phyloP scores from a whole-genome alignment of 2,113 vertebrate species.

The Sclerurus mexicanus region DNA sequence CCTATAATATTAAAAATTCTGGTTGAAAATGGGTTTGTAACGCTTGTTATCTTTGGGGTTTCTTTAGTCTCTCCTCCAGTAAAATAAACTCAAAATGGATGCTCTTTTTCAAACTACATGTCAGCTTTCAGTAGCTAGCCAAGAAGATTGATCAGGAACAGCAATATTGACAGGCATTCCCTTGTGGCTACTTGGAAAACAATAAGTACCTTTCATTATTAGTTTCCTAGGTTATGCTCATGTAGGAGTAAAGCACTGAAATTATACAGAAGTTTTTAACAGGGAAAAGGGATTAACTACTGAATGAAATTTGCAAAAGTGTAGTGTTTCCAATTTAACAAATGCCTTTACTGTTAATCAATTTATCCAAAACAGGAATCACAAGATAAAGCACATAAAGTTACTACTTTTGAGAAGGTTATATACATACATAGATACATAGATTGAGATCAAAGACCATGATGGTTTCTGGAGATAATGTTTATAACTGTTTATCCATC shows the following conservation, averaged over 20 bases:
- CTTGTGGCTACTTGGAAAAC: not conserved
- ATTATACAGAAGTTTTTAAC: not conserved
- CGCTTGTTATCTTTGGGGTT: not conserved
- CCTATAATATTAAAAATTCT: not conserved
- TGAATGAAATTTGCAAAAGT: not conserved
- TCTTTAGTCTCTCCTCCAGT: not conserved
- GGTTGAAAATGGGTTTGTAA: not conserved
- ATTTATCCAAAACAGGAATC: not conserved
- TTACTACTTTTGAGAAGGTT: not conserved
- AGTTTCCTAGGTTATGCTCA: not conserved
- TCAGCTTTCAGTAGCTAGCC: not conserved
- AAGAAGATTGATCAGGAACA: not conserved
- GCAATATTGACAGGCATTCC: not conserved
- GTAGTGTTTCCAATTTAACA: not conserved
- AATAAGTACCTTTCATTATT: not conserved
- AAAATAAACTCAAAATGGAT: not conserved
- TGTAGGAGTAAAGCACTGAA: not conserved
- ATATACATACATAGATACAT: not conserved
- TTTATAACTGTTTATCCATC: not conserved
- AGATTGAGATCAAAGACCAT: not conserved
- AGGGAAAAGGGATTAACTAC: not conserved
- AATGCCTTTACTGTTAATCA: not conserved
- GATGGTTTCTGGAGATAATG: not conserved
- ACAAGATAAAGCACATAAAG: not conserved
- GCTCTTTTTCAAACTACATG: not conserved